A percentile compares a stretch with the other conserved stretches of the same genome.
These are phyloP conservation scores for Cerceris ruficornis DNA, from an alignment of 2,888 invertebrate species.

Conservation along the genomic window DNA sequence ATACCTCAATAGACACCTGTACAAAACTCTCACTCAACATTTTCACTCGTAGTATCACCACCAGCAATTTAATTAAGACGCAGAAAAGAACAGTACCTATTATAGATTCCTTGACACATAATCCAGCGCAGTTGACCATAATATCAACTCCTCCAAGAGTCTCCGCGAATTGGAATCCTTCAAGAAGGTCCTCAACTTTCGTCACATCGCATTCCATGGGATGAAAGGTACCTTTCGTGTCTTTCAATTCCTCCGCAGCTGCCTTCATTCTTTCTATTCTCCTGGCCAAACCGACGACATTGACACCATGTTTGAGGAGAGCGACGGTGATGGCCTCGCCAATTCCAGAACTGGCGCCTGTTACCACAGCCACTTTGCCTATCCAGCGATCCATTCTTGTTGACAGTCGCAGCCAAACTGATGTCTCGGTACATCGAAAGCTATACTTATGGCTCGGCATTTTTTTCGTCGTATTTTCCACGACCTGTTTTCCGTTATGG, in stretches of 20 bases:
- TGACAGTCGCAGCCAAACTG: neutral
- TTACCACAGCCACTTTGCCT: slow-evolving; percentile 85
- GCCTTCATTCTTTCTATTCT: slow-evolving; percentile 81
- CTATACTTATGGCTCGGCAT: no score
- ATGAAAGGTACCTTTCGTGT: slow-evolving; percentile 73
- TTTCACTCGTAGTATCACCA: no score
- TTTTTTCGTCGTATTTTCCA: no score
- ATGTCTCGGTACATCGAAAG: no score
- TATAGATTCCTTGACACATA: slow-evolving; percentile 63
- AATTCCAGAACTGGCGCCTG: slow-evolving; percentile 86
- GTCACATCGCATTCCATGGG: slow-evolving; percentile 64
- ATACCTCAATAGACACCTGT: no score
- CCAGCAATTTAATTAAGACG: no score
- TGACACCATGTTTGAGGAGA: slow-evolving; percentile 82
- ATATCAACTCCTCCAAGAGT: slow-evolving; percentile 81
- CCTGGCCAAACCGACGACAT: slow-evolving; percentile 84
- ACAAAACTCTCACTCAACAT: no score
- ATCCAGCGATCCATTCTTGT: slow-evolving; percentile 84
- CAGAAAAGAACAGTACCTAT: slow-evolving; percentile 44
- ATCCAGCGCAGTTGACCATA: slow-evolving; percentile 82
- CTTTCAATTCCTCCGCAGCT: slow-evolving; percentile 43
- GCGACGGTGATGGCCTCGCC: slow-evolving; percentile 82
- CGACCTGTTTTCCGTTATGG: no score
- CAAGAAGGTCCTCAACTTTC: slow-evolving; percentile 61
- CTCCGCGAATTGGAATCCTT: slow-evolving; percentile 59